Base-by-base conservation (phyloP, 1,140 invertebrate species). In the Diplogasteroides magnus region DNA sequence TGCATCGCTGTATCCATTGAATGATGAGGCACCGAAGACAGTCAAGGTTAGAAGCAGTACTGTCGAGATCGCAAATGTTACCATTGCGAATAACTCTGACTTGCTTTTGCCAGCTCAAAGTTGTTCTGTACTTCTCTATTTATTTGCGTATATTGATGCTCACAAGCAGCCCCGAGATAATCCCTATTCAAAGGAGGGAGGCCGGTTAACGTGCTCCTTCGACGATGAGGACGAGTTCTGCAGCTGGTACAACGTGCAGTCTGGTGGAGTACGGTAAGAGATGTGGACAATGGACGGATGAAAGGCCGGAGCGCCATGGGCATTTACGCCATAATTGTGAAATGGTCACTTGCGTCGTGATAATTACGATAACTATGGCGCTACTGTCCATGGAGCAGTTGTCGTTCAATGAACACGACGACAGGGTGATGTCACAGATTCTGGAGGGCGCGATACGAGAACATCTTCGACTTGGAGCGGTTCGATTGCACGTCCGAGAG, bases 181-280 rank as follows among this genome's bases (percentile, higher is more conserved):
- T n/a, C n/a, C n/a, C n/a, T n/a, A n/a, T n/a, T 48, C 19, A 48
- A 6, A 64, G n/a, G 64, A 67, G 13, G 70, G 70, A 27, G 70
- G 70, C 27, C 56, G 65, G 19, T 31, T 72, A 0, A 72, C 70
- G 14, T 72, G 70, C 29, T 60, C 68, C 19, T 72, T 72, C 37
- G 70, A 72, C 19, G 57, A 67, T 63, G 59, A 61, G 13, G 58
- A 71, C 25, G 70, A 72, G 28, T 67, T 48, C 31, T 72, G 70
- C 65, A 59, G 70, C 11, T 72, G 70, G 70, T 60, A 68, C 57
- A 68, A 68, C 62, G 57, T 48, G 31, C 31, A 64, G 31, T 64
- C 29, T 48, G 62, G 37, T 11, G 37, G 37, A 48, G 37, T 48
- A 48, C 37, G 37, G 37, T 48, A 48, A 6, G 37, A 48, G 6